Conservation (phyloP, 1,140 invertebrate species). For the Pseudomyrmex concolor region DNA sequence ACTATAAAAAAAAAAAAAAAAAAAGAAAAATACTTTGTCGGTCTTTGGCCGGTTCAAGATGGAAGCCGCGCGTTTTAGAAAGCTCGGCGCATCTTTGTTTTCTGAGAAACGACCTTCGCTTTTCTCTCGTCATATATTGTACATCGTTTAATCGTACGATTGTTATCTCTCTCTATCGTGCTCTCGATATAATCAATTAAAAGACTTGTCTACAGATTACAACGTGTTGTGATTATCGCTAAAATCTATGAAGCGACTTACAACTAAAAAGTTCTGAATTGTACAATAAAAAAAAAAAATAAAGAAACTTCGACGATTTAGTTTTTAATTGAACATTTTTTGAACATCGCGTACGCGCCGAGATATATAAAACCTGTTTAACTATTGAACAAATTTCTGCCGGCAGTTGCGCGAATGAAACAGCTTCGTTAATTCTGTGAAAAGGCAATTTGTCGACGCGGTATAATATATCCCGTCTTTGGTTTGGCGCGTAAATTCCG, state of each 20-base stretch:
- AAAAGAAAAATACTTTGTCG: slow-evolving; percentile 68
- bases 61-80: slow-evolving; percentile 65
- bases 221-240: too few species aligned
- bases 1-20: slow-evolving; percentile 70
- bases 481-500: slow-evolving; percentile 20
- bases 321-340: too few species aligned
- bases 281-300: too few species aligned
- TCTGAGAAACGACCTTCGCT: slow-evolving; percentile 52
- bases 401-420: neutral
- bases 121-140: neutral
- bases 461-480: neutral
- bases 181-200: neutral
- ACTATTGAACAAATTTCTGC: too few species aligned
- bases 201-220: too few species aligned
- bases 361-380: too few species aligned
- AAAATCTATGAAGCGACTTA: too few species aligned
- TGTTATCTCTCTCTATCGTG: neutral
- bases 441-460: neutral
- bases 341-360: too few species aligned
- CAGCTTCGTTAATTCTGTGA: neutral
- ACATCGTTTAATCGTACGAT: neutral
- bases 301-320: too few species aligned
- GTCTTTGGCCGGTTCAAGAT: slow-evolving; percentile 52
- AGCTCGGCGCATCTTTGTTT: slow-evolving; percentile 64
- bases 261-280: too few species aligned